Percentiles rank a stretch among this genome's conserved stretches.
Evolutionary conservation across 2,797 vertebrate genomes (phyloP).

Genomic region (Yasuhikotakia modesta): DNA sequence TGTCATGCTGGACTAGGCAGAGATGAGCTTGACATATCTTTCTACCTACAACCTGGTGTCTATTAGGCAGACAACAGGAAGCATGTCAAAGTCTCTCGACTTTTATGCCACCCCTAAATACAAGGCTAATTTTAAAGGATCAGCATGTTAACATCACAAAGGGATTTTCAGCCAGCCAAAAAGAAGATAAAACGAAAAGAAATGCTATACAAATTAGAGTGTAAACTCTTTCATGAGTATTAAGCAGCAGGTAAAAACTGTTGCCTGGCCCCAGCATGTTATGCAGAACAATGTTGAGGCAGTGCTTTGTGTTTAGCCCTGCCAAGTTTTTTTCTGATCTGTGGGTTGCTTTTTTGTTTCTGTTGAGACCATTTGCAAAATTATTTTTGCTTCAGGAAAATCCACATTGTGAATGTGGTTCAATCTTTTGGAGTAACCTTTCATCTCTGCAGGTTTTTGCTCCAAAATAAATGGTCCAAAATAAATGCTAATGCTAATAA

Average conservation of each 20-base stretch:
- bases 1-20: conserved; percentile 9
- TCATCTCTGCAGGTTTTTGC: conserved; percentile 20
- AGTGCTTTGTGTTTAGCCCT: conserved; percentile 61
- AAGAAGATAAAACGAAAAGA: too few relatives aligned
- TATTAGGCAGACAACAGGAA: conserved; percentile 58
- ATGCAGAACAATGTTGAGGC: conserved; percentile 62
- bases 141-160: conserved; percentile 61
- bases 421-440: conserved; percentile 52
- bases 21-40: conserved; percentile 10
- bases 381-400: conserved; percentile 52
- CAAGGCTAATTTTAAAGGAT: conserved; percentile 68
- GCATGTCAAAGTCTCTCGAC: conserved; percentile 54
- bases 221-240: conserved; percentile 66
- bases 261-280: conserved; percentile 52
- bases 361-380: conserved; percentile 27
- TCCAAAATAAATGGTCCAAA: conserved; percentile 33
- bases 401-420: conserved; percentile 17
- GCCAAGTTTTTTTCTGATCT: conserved; percentile 59
- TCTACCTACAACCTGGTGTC: conserved; percentile 43
- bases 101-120: conserved; percentile 43
- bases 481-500: not conserved
- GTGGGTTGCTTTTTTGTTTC: conserved; percentile 39
- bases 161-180: conserved; percentile 66
- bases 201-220: conserved; percentile 65
- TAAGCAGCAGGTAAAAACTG: conserved; percentile 62